These are phyloP conservation scores for Eumaeus atala DNA, from an alignment of 1,140 invertebrate genomes.

Conservation along the genomic window DNA sequence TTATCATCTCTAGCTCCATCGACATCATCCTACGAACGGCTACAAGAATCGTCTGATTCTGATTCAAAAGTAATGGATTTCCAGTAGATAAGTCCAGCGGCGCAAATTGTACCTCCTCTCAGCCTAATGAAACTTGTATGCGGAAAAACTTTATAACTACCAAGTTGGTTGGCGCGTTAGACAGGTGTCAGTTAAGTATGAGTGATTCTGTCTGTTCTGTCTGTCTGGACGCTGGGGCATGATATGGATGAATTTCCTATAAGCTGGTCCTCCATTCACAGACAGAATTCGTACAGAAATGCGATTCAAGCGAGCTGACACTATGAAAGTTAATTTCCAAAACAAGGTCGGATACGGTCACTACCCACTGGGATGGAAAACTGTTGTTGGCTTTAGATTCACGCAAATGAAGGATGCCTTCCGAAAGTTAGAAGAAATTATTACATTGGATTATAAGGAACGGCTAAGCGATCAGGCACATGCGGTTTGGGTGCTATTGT, in stretches of 20 bases:
- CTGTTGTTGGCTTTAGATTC: too few relatives aligned
- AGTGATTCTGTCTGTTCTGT: slow-evolving; percentile 19
- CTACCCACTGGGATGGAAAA: too few relatives aligned
- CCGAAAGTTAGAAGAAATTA: too few relatives aligned
- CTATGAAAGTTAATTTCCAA: slow-evolving; percentile 21
- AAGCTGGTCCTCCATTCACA: slow-evolving; percentile 20
- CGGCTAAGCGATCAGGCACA: too few relatives aligned
- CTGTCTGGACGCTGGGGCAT: slow-evolving; percentile 17
- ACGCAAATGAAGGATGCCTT: too few relatives aligned
- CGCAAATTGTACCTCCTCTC: neutral
- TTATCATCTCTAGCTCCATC: too few relatives aligned
- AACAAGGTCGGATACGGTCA: too few relatives aligned
- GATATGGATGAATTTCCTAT: slow-evolving; percentile 21
- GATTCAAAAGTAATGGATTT: neutral
- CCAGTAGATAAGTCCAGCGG: neutral
- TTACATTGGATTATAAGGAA: too few relatives aligned
- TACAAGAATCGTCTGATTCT: neutral
- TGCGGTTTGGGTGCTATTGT: too few relatives aligned
- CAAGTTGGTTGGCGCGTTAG: slow-evolving; percentile 23
- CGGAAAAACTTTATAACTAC: slow-evolving; percentile 4
- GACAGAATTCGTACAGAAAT: slow-evolving; percentile 17
- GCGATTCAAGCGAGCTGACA: slow-evolving; percentile 3
- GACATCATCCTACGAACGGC: too few relatives aligned
- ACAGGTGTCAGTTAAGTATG: slow-evolving; percentile 26
- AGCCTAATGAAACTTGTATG: neutral